These are phyloP conservation scores for Zootoca vivipara DNA, from an alignment of 2,113 vertebrate species.

Conservation along the genomic window DNA sequence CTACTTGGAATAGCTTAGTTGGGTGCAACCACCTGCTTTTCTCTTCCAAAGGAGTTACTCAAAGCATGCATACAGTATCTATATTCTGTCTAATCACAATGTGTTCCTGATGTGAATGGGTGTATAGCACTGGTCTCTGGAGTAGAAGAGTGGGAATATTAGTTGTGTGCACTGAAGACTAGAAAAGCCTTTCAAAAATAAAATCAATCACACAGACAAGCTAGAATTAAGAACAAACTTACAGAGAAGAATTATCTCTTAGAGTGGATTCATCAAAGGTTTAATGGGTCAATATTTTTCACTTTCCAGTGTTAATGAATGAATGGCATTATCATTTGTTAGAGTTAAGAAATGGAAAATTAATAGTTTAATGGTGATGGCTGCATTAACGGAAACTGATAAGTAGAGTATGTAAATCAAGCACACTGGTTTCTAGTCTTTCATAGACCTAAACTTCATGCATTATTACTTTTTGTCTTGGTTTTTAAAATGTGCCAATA, in stretches of 20 bases:
- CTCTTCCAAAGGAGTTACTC: too few relatives aligned
- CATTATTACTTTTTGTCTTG: neutral
- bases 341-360: neutral
- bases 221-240: neutral
- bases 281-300: conserved; percentile 12
- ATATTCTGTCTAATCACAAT: neutral
- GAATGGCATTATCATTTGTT: conserved; percentile 17
- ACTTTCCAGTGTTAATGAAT: conserved; percentile 3
- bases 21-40: too few relatives aligned
- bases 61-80: neutral
- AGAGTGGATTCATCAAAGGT: neutral
- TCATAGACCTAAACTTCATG: neutral
- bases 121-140: neutral
- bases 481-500: neutral
- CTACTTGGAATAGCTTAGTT: too few relatives aligned
- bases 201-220: neutral
- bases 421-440: neutral
- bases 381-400: neutral
- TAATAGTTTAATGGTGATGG: neutral
- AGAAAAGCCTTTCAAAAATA: neutral
- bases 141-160: neutral
- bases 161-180: neutral
- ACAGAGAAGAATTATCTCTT: neutral
- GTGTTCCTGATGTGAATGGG: neutral
- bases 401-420: conserved; percentile 9